Base-by-base conservation (phyloP, 2,113 vertebrate species). In the Anseranas semipalmata region DNA sequence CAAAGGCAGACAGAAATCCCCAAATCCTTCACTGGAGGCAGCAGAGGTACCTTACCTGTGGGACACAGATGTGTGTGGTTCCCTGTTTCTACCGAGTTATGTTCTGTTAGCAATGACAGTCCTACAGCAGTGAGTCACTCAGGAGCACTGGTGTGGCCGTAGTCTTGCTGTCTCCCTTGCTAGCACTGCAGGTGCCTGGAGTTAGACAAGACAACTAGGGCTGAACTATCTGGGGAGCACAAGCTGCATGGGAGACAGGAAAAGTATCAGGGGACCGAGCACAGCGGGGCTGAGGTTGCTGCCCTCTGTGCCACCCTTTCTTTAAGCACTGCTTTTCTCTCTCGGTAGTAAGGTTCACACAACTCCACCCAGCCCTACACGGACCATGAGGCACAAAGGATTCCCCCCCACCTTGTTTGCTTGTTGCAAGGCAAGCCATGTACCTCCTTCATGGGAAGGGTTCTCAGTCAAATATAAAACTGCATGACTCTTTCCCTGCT, bases 231-330 rank as follows among this genome's bases (percentile, higher is more conserved):
- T 55, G 86, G 41, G 30, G 30, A 95, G 41, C 9, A 93, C 73
- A 85, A 1, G n/a, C 30, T 55, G 60, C n/a, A 72, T 13, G 28
- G 72, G 87, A 86, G 62, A 73, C 50, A 79, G 53, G 65, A 22
- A 92, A 76, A 80, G 70, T 52, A 78, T 41, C 73, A 76, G 41
- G 53, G 4, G 17, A 66, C 37, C 68, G 59, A 52, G 30, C 45
- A 74, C 7, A 17, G n/a, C n/a, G n/a, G 37, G 14, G 37, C 28
- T 48, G 43, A 66, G 63, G 33, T 37, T 86, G 37, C 20, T 0
- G 0, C 32, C 12, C 4, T 50, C 18, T 0, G 0, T 62, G n/a
- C 12, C 4, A 5, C 10, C 16, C 10, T 30, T 74, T 18, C 14
- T 62, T 62, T 74, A 48, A 62, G 32, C 39, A 45, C 27, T 43